Evolutionary conservation across 2,888 invertebrate genomes (phyloP), one percentile per base, ranked within the genome.

Genomic region (Machimus rusticus): DNA sequence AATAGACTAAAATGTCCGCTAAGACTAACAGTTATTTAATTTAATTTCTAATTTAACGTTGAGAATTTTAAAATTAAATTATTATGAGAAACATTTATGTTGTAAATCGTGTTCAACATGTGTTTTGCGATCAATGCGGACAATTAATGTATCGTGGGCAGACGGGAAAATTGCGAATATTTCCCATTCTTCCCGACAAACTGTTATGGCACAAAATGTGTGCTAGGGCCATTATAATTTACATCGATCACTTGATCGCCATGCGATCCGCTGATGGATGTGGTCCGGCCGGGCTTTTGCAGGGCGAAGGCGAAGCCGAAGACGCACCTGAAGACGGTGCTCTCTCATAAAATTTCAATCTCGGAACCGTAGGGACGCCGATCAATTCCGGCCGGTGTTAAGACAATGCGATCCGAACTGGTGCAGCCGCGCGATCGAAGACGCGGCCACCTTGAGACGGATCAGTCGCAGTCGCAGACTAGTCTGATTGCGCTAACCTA

Each of bases 331-430:
- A 14, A 46, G 43, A 46, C 43, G 28, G 23, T 8, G 23, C 19
- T 23, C 66, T 37, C 76, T 81, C 81, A 55, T 81, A 81, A 81
- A 81, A 81, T 31, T 81, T 81, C 51, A 81, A 81, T 66, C 66
- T 66, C 12, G 78, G 78, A 78, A 23, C 43, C 39, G 14, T 23
- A 43, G 78, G 43, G 43, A 39, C 43, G 78, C 43, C 43, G 39
- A 78, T 39, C 66, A 66, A 66, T 66, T 78, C 55, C 34, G 81
- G 37, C 37, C 55, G 81, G 81, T 31, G 81, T 81, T 81, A 43
- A 43, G 31, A 81, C 81, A 81, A 81, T 81, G 81, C 79, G 39
- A 51, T 51, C 23, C 51, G 39, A 46, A 79, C 46, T 79, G 39
- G 79, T 43, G 23, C 79, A 51, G 57, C 19, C 57, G 4, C 57